Conservation (phyloP, 1,140 invertebrate species). For the Cataglyphis hispanica region DNA sequence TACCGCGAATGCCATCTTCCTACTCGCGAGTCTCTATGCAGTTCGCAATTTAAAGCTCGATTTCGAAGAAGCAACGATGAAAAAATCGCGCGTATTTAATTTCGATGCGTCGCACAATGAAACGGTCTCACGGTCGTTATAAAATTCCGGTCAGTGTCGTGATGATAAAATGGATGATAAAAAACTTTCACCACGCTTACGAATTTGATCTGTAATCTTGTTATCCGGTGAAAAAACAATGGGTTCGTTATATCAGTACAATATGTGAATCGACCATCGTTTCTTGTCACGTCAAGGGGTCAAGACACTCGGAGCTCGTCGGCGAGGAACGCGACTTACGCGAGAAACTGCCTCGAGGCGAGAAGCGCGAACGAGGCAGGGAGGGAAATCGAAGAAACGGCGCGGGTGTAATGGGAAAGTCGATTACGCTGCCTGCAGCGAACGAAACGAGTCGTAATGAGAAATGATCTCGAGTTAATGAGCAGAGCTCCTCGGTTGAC, state of each 20-base stretch:
- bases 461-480: slow-evolving; percentile 65
- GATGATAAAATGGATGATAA: slow-evolving; percentile 10
- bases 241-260: neutral
- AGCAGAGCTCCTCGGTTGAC: slow-evolving; percentile 65
- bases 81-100: neutral
- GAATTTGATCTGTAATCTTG: slow-evolving; percentile 49
- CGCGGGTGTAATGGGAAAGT: slow-evolving; percentile 35
- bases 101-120: slow-evolving; percentile 4
- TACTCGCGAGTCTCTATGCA: neutral
- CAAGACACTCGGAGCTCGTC: neutral
- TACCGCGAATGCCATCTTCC: neutral
- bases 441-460: slow-evolving; percentile 52
- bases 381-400: neutral
- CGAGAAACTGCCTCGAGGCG: no score
- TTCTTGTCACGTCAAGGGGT: neutral
- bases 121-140: slow-evolving; percentile 56
- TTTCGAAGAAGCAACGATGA: neutral
- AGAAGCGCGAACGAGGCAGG: neutral
- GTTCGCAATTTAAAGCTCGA: slow-evolving; percentile 18
- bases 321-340: neutral
- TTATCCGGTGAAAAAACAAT: slow-evolving; percentile 30
- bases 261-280: neutral
- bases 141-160: slow-evolving; percentile 67
- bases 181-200: slow-evolving; percentile 66
- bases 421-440: slow-evolving; percentile 43